phyloP scores from a whole-genome alignment of 2,113 vertebrate genomes.

The Eudyptes chrysolophus region DNA sequence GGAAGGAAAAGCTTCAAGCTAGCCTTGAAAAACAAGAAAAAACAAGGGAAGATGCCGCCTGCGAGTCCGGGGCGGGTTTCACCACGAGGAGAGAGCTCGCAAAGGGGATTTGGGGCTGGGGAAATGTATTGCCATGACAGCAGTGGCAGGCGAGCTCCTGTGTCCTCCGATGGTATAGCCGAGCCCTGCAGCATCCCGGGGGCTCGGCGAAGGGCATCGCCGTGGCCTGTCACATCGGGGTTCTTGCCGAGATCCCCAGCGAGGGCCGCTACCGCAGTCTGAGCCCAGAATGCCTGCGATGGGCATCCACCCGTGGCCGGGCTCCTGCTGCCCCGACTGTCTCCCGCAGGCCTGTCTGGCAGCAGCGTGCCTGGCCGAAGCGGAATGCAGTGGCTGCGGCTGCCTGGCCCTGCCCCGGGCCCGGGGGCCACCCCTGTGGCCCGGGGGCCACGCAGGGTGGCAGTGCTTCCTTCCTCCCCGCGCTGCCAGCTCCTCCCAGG shows the following conservation, averaged over 20 bases:
- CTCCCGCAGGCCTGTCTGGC: neutral
- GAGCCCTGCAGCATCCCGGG: neutral
- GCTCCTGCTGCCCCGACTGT: rapidly evolving
- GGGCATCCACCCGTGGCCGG: neutral
- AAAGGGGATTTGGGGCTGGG: neutral
- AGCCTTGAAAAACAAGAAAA: neutral
- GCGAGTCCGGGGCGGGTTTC: neutral
- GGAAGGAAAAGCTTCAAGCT: neutral
- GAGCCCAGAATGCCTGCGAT: rapidly evolving
- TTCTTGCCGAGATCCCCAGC: neutral
- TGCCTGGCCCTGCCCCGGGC: neutral
- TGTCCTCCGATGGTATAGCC: neutral
- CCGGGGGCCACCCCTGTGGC: neutral
- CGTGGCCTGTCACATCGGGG: neutral
- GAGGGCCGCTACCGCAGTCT: rapidly evolving
- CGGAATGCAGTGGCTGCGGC: neutral
- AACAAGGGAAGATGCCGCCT: neutral
- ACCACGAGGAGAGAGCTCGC: neutral
- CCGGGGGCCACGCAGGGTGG: neutral
- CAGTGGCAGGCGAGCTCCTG: rapidly evolving
- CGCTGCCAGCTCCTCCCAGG: neutral
- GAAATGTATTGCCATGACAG: rapidly evolving
- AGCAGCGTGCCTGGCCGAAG: neutral
- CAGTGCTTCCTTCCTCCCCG: neutral
- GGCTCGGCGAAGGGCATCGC: neutral